Percentiles rank a stretch among this genome's conserved stretches.
Conservation (phyloP, 2,113 vertebrate genomes). For the Forbesichthys papilliferus region DNA sequence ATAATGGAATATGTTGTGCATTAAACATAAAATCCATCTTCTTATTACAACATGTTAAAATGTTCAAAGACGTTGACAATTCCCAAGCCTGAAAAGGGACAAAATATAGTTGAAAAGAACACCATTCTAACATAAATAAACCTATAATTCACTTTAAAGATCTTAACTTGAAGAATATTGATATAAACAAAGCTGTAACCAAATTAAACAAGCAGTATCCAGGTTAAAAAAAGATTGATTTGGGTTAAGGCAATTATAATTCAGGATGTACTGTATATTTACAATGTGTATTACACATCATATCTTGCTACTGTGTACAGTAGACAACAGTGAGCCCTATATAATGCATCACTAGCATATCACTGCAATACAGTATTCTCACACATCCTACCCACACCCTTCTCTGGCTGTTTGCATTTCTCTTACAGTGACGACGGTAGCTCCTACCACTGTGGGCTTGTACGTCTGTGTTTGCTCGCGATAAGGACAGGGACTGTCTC, state of each 20-base stretch:
- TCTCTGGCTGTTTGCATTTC: slow-evolving; percentile 17
- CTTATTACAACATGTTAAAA: no score
- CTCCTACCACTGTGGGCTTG: slow-evolving; percentile 22
- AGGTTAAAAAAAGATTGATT: no score
- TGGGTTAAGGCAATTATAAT: no score
- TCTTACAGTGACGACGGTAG: slow-evolving; percentile 47
- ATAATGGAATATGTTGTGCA: neutral
- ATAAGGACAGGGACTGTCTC: slow-evolving; percentile 32
- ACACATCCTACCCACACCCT: slow-evolving; percentile 51
- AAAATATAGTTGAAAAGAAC: no score
- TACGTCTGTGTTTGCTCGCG: slow-evolving; percentile 6
- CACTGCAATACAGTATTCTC: slow-evolving; percentile 19
- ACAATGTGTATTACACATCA: neutral
- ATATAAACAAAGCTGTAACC: neutral
- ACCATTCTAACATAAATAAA: no score
- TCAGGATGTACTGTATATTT: no score
- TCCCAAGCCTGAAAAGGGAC: no score
- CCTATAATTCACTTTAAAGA: neutral
- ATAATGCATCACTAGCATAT: slow-evolving; percentile 34
- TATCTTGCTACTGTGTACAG: neutral
- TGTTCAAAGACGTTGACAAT: no score
- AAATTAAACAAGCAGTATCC: no score
- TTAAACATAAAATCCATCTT: no score
- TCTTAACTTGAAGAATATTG: neutral
- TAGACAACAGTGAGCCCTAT: slow-evolving; percentile 37